These are phyloP conservation scores for Leptobrachium ailaonicum DNA, from an alignment of 2,113 vertebrate genomes.

Conservation along the genomic window DNA sequence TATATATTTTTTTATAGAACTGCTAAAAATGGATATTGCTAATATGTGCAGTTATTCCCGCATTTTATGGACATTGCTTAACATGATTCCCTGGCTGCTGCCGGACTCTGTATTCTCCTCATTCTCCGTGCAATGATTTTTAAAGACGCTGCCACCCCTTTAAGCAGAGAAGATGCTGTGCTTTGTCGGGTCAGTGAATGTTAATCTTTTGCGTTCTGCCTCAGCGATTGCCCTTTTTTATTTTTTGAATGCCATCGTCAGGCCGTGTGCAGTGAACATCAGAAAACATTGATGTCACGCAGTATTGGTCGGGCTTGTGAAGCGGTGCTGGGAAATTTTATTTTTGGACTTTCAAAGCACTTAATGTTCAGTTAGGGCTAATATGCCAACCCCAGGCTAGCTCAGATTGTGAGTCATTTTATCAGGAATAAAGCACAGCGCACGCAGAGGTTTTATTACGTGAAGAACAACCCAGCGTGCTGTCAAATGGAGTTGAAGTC, in stretches of 20 bases:
- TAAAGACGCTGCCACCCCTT: background rate
- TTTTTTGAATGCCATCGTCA: background rate
- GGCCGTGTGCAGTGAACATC: background rate
- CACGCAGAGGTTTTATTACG: slow-evolving; percentile 23
- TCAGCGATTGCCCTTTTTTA: slow-evolving; percentile 18
- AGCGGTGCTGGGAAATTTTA: background rate
- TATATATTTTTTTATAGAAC: too few species aligned
- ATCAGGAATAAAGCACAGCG: slow-evolving; percentile 4
- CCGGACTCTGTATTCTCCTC: too few species aligned
- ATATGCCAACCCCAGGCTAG: slow-evolving; percentile 10
- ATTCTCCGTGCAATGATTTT: background rate
- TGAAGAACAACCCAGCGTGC: slow-evolving; percentile 10
- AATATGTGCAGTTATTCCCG: too few species aligned
- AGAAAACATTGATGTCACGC: slow-evolving; percentile 4
- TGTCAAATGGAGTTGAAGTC: background rate
- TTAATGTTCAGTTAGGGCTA: slow-evolving; percentile 15
- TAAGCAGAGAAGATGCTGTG: background rate
- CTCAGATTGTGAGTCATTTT: slow-evolving; percentile 17
- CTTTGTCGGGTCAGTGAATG: background rate
- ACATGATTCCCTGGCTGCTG: too few species aligned
- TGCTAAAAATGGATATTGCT: too few species aligned
- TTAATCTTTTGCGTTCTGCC: background rate
- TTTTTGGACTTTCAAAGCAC: slow-evolving; percentile 18
- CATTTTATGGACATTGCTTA: too few species aligned
- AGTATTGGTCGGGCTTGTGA: background rate